Evolutionary conservation across 2,888 invertebrate species (phyloP).

Genomic region (Pyrrhosoma nymphula): DNA sequence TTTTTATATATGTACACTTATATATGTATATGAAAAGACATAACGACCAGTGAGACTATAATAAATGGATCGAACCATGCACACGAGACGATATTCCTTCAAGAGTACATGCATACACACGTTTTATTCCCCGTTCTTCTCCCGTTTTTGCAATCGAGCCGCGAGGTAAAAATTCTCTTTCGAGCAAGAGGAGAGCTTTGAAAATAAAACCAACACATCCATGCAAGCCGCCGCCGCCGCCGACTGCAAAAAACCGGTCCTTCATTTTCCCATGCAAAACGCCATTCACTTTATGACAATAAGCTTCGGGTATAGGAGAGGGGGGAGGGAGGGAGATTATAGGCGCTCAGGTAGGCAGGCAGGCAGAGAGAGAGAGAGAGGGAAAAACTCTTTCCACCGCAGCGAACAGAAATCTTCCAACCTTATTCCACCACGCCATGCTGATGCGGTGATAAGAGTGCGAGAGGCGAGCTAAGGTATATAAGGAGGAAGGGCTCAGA

Average conservation of each 20-base stretch:
- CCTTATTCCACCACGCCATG: not conserved
- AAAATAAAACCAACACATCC: not conserved
- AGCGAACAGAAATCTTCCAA: slow-evolving; percentile 28
- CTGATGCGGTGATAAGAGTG: slow-evolving; percentile 53
- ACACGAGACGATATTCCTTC: no score
- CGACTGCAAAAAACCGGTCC: not conserved
- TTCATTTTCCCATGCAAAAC: not conserved
- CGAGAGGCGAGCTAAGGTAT: not conserved
- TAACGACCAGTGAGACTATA: no score
- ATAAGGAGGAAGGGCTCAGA: not conserved
- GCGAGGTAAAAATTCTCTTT: not conserved
- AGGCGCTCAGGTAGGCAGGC: slow-evolving; percentile 51
- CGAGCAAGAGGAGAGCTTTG: not conserved
- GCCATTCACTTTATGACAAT: slow-evolving; percentile 9
- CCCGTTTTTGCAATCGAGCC: not conserved
- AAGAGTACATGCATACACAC: no score
- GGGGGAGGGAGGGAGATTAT: not conserved
- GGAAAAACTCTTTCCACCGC: not conserved
- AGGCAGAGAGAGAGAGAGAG: not conserved
- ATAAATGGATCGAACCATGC: no score
- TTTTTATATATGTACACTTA: no score
- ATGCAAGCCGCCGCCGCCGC: no score
- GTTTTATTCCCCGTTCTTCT: no score
- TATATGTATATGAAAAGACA: no score
- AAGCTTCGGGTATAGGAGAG: slow-evolving; percentile 9